phyloP scores from a whole-genome alignment of 2,797 vertebrate species.

The Octomys mimax region DNA sequence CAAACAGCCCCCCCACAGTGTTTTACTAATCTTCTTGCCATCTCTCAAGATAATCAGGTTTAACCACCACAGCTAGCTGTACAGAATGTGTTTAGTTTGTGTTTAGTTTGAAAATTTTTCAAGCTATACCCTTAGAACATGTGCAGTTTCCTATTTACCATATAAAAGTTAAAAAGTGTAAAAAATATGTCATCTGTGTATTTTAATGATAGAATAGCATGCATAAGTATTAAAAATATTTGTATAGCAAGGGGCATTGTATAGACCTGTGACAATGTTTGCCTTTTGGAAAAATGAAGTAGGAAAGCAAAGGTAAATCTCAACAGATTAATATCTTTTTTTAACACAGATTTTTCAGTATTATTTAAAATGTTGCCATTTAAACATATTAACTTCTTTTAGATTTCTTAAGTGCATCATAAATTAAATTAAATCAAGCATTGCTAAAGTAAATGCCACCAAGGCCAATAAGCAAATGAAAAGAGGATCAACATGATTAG shows the following conservation, averaged over 20 bases:
- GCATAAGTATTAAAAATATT: slow-evolving; percentile 5
- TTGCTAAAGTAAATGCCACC: neutral
- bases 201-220: neutral
- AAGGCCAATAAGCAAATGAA: neutral
- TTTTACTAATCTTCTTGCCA: neutral
- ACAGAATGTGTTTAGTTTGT: neutral
- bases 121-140: neutral
- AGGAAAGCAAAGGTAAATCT: neutral
- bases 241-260: neutral
- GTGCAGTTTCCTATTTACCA: neutral
- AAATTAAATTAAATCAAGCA: neutral
- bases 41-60: neutral
- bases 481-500: neutral
- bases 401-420: neutral
- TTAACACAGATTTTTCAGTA: neutral
- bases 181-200: neutral
- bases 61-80: neutral
- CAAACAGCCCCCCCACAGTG: neutral
- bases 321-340: neutral
- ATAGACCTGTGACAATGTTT: neutral
- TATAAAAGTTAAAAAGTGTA: neutral
- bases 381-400: neutral
- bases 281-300: neutral
- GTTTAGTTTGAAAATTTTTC: neutral
- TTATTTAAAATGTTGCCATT: neutral